Percentiles rank a stretch among this genome's conserved stretches.
phyloP scores from a whole-genome alignment of 1,140 invertebrate species.

The Centruroides vittatus region DNA sequence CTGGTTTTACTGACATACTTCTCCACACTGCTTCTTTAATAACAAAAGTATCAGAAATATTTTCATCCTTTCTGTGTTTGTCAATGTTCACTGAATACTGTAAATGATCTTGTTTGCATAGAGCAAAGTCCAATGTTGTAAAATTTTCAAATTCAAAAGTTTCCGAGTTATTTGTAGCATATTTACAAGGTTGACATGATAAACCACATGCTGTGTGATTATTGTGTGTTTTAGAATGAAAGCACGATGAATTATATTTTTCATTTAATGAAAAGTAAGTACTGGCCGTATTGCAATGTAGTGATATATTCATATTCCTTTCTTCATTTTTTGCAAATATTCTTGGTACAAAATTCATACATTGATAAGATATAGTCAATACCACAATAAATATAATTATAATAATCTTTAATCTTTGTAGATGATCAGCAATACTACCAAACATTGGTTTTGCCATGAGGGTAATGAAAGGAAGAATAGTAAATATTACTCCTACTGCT shows the following conservation, averaged over 20 bases:
- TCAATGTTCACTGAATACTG: not conserved
- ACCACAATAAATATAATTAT: conserved; percentile 15
- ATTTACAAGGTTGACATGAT: not conserved
- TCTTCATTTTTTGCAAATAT: not conserved
- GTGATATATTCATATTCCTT: not conserved
- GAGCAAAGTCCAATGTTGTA: not conserved
- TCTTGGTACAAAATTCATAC: not conserved
- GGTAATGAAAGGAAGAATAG: conserved; percentile 25
- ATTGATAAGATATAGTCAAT: conserved; percentile 7
- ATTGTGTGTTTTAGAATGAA: not conserved
- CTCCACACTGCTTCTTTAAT: too few relatives aligned
- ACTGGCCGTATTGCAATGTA: not conserved
- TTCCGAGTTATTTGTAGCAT: not conserved
- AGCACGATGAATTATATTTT: not conserved
- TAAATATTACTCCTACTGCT: conserved; percentile 27
- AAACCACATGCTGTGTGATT: not conserved
- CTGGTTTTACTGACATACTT: too few relatives aligned
- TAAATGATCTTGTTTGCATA: not conserved
- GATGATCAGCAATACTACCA: conserved; percentile 27
- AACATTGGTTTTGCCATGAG: conserved; percentile 25
- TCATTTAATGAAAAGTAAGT: not conserved
- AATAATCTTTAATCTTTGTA: conserved; percentile 20
- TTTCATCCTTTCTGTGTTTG: not conserved
- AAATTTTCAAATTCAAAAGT: not conserved
- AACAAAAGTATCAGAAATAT: too few relatives aligned